A percentile compares a stretch with the other conserved stretches of the same genome.
phyloP scores from a whole-genome alignment of 2,797 vertebrate species.

The Orientallactaga sibirica region DNA sequence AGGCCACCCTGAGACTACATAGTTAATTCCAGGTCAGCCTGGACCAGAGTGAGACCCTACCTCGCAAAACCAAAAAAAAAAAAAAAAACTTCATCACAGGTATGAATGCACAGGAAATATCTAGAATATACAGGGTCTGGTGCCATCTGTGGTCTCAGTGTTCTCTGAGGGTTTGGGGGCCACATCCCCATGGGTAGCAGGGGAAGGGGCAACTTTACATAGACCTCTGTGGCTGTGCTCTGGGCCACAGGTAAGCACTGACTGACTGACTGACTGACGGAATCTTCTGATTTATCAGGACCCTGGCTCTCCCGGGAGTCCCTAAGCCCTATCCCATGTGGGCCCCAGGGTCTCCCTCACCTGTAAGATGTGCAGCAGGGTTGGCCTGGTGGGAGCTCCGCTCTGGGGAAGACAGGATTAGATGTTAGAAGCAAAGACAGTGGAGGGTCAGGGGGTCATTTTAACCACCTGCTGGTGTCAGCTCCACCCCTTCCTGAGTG shows the following conservation, averaged over 20 bases:
- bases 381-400: conserved; percentile 33
- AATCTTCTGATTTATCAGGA: accelerated
- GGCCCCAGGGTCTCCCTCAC: conserved; percentile 57
- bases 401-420: conserved; percentile 70
- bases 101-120: too few species aligned
- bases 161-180: background rate
- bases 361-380: conserved; percentile 84
- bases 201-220: background rate
- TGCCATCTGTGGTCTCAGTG: background rate
- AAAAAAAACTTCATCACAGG: background rate
- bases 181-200: background rate
- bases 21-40: too few species aligned
- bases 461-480: background rate
- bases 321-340: background rate
- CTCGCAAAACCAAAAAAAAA: too few species aligned
- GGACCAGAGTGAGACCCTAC: too few species aligned
- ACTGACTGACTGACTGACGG: background rate
- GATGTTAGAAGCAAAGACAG: background rate
- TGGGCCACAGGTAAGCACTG: background rate
- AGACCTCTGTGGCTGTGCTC: background rate
- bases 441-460: background rate
- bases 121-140: accelerated
- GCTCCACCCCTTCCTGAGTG: conserved; percentile 63
- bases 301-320: background rate
- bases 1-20: too few species aligned